These are phyloP conservation scores for Brachypteracias leptosomus DNA, from an alignment of 2,113 vertebrate species.

Conservation along the genomic window DNA sequence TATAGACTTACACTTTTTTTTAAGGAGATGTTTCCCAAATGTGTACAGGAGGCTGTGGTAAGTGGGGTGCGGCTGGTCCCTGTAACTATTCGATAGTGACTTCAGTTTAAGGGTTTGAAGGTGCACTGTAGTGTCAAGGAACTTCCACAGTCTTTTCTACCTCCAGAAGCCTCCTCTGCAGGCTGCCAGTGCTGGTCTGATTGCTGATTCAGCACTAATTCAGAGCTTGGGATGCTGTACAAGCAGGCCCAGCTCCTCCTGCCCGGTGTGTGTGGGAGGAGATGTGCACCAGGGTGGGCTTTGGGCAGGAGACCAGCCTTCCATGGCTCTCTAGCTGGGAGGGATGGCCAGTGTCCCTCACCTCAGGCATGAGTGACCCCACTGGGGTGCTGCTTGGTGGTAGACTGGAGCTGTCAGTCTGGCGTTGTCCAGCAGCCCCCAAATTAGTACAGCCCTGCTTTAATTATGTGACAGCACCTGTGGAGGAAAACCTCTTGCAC, in stretches of 20 bases:
- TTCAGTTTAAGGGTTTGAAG: not conserved
- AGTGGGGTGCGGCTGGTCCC: not conserved
- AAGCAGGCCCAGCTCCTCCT: fast-evolving
- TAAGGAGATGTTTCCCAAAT: not conserved
- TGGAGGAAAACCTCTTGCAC: not conserved
- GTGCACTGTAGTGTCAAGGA: not conserved
- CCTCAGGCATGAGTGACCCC: fast-evolving
- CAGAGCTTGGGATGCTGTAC: not conserved
- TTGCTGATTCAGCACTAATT: not conserved
- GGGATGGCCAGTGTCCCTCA: not conserved
- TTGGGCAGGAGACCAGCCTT: not conserved
- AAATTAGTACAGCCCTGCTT: not conserved
- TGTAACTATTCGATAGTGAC: fast-evolving
- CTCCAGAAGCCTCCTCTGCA: not conserved
- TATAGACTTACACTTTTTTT: not conserved
- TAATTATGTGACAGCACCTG: fast-evolving
- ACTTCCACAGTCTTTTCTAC: not conserved
- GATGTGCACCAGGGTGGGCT: no score
- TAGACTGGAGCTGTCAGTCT: not conserved
- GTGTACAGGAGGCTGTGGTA: not conserved
- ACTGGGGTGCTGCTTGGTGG: fast-evolving
- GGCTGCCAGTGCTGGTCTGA: not conserved
- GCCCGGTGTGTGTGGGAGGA: not conserved
- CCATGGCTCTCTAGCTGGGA: not conserved
- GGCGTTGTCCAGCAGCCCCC: not conserved